These are phyloP conservation scores for Peromyscus attwateri DNA, from an alignment of 2,797 vertebrate genomes.

Conservation along the genomic window DNA sequence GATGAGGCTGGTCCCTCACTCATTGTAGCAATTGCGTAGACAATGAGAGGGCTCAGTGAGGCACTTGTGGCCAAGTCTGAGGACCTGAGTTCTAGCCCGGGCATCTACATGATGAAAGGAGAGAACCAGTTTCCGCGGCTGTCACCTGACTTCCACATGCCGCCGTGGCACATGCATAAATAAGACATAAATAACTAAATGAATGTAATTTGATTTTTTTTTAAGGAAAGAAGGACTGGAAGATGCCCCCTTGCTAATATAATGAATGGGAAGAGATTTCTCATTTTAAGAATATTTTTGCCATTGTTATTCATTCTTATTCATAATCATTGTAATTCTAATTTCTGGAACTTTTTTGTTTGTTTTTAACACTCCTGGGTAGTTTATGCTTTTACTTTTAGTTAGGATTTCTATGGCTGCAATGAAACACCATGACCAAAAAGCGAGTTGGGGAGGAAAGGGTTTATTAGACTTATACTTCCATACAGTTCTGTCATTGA, in stretches of 20 bases:
- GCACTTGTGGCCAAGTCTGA: background rate
- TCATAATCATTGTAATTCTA: background rate
- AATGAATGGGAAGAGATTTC: background rate
- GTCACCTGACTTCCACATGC: background rate
- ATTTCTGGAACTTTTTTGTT: background rate
- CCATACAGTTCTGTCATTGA: background rate
- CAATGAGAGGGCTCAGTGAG: background rate
- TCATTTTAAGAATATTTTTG: constrained; percentile 1
- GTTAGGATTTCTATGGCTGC: background rate
- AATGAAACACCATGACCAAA: background rate
- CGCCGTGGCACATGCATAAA: background rate
- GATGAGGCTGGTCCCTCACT: background rate
- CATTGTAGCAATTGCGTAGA: background rate
- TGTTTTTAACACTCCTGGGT: background rate
- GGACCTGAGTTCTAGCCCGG: background rate
- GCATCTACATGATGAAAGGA: background rate
- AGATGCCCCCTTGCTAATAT: background rate
- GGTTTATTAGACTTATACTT: background rate
- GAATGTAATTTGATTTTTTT: background rate
- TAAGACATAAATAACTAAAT: background rate
- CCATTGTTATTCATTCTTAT: constrained; percentile 27
- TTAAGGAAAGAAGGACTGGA: background rate
- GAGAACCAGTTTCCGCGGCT: background rate
- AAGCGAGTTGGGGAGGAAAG: background rate
- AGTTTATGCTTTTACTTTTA: background rate